Conservation (phyloP, 2,797 vertebrate genomes). For the Karalla daura region DNA sequence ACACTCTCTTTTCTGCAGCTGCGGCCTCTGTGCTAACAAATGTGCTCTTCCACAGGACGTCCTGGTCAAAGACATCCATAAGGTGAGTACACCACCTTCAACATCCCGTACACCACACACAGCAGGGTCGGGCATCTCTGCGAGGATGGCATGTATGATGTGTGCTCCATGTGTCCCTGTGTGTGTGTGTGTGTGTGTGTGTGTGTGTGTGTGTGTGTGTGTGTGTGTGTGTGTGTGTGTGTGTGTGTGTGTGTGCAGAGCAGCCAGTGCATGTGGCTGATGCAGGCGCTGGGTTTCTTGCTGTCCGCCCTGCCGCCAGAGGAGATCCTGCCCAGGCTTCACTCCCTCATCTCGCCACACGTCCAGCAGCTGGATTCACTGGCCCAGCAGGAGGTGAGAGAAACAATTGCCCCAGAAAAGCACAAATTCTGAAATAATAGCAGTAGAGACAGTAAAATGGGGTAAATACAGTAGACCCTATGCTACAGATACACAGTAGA, state of each 20-base stretch:
- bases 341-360: conserved; percentile 93
- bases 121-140: background rate
- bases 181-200: conserved; percentile 66
- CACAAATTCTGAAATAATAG: background rate
- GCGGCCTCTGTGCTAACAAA: background rate
- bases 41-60: conserved; percentile 85
- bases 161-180: conserved; percentile 17
- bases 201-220: no score
- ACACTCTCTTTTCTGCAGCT: no score
- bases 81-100: conserved; percentile 85
- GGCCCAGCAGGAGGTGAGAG: conserved; percentile 88
- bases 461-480: background rate
- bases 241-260: conserved; percentile 83
- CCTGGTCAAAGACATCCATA: conserved; percentile 95
- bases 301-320: conserved; percentile 93
- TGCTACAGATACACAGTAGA: background rate
- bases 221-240: no score
- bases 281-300: conserved; percentile 98
- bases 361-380: conserved; percentile 94
- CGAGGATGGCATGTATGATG: conserved; percentile 24
- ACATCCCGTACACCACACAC: background rate
- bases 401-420: background rate
- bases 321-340: conserved; percentile 92
- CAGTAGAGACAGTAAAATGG: background rate
- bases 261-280: conserved; percentile 98